Conservation (phyloP, 2,888 invertebrate genomes). For the Melanotus villosus region DNA sequence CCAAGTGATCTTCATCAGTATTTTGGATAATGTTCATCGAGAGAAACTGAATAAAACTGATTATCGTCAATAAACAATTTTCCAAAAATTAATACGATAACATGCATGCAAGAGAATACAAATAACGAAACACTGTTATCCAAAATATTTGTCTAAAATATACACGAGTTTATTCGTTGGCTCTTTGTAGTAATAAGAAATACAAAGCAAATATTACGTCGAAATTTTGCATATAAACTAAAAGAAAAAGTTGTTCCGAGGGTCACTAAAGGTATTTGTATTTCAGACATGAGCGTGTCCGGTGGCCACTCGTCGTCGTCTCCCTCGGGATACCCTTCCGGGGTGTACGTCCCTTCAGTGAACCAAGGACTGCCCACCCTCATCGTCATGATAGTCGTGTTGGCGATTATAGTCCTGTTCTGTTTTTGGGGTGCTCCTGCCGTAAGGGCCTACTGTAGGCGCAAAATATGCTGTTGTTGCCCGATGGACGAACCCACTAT, state of each 20-base stretch:
- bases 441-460: slow-evolving; percentile 69
- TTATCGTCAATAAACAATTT: too few relatives aligned
- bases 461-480: slow-evolving; percentile 68
- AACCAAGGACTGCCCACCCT: slow-evolving; percentile 70
- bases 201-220: neutral
- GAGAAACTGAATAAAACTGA: too few relatives aligned
- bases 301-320: neutral
- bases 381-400: slow-evolving; percentile 72
- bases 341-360: slow-evolving; percentile 51
- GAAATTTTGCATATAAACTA: neutral
- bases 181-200: neutral
- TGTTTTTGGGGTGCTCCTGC: slow-evolving; percentile 75
- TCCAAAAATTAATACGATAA: too few relatives aligned
- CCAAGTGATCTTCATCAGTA: too few relatives aligned
- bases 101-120: too few relatives aligned
- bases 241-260: neutral
- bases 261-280: slow-evolving; percentile 6
- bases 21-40: too few relatives aligned
- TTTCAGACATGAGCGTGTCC: slow-evolving; percentile 32
- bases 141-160: too few relatives aligned
- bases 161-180: too few relatives aligned
- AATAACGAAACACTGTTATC: too few relatives aligned
- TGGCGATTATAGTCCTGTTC: slow-evolving; percentile 72
- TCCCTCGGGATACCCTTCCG: slow-evolving; percentile 57
- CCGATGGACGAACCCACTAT: slow-evolving; percentile 67